These are phyloP conservation scores for Microvelia longipes DNA, from an alignment of 1,140 invertebrate genomes.

Conservation along the genomic window DNA sequence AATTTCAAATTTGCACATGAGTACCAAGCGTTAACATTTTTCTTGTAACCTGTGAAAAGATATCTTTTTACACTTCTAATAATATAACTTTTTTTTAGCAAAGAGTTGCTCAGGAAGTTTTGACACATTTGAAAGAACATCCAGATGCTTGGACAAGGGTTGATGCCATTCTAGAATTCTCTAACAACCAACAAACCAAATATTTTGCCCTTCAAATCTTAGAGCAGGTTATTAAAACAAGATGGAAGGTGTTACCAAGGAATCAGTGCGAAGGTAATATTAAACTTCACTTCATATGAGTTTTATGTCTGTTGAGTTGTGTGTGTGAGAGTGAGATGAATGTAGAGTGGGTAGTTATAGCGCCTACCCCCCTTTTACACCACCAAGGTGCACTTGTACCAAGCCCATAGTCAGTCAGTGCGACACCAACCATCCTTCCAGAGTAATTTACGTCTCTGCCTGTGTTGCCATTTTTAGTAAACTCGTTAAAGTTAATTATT, in stretches of 20 bases:
- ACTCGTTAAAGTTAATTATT: not conserved
- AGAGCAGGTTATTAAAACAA: conserved; percentile 96
- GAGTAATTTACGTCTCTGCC: not conserved
- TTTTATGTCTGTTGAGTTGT: too few relatives aligned
- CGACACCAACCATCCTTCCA: not conserved
- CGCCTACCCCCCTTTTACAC: not conserved
- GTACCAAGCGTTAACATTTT: too few relatives aligned
- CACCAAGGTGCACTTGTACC: too few relatives aligned
- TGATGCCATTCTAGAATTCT: conserved; percentile 92
- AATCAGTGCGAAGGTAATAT: conserved; percentile 87
- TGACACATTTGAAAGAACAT: conserved; percentile 92
- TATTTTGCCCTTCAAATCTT: conserved; percentile 99
- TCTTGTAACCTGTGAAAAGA: too few relatives aligned
- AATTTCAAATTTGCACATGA: too few relatives aligned
- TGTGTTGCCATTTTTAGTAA: not conserved
- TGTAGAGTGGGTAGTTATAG: too few relatives aligned
- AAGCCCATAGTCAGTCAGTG: not conserved
- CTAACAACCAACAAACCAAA: conserved; percentile 92
- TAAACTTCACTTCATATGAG: too few relatives aligned
- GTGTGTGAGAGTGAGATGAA: too few relatives aligned
- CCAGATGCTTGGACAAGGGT: conserved; percentile 98
- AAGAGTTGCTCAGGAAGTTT: conserved; percentile 81
- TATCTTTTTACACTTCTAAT: too few relatives aligned
- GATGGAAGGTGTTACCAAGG: conserved; percentile 96
- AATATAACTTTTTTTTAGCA: conserved; percentile 43